phyloP scores from a whole-genome alignment of 64 coral and sea anemone species.

The Hydrozoanthus tunicans region DNA sequence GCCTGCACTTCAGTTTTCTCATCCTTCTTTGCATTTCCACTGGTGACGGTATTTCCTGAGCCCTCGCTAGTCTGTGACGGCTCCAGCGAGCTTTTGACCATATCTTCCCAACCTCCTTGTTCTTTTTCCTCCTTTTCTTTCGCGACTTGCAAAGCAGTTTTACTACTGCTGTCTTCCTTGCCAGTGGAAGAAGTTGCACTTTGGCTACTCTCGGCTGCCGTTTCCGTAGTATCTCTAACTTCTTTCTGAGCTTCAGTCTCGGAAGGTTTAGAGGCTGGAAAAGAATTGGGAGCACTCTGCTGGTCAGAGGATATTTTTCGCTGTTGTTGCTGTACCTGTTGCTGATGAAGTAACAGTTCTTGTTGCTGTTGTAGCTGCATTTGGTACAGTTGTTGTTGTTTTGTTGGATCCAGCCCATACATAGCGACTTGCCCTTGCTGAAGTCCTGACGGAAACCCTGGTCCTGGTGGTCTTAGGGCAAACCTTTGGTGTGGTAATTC shows the following conservation, averaged over 20 bases:
- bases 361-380: slow-evolving; percentile 85
- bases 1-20: background rate
- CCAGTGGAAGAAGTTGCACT: background rate
- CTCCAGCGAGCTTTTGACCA: background rate
- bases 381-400: slow-evolving; percentile 80
- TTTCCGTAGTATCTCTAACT: background rate
- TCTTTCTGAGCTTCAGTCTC: background rate
- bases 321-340: slow-evolving; percentile 53
- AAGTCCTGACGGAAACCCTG: slow-evolving; percentile 59
- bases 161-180: background rate
- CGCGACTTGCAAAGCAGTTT: background rate
- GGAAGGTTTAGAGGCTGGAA: background rate
- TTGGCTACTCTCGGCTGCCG: background rate
- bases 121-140: background rate
- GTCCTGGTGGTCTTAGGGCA: slow-evolving; percentile 74
- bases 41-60: background rate
- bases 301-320: slow-evolving; percentile 18
- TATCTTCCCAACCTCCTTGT: background rate
- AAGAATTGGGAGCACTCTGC: background rate
- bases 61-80: background rate
- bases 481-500: slow-evolving; percentile 89
- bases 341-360: slow-evolving; percentile 39
- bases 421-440: slow-evolving; percentile 67
- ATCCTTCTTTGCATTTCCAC: background rate
- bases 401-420: slow-evolving; percentile 66